These are phyloP conservation scores for Callocephalon fimbriatum DNA, from an alignment of 2,113 vertebrate species.

Conservation along the genomic window DNA sequence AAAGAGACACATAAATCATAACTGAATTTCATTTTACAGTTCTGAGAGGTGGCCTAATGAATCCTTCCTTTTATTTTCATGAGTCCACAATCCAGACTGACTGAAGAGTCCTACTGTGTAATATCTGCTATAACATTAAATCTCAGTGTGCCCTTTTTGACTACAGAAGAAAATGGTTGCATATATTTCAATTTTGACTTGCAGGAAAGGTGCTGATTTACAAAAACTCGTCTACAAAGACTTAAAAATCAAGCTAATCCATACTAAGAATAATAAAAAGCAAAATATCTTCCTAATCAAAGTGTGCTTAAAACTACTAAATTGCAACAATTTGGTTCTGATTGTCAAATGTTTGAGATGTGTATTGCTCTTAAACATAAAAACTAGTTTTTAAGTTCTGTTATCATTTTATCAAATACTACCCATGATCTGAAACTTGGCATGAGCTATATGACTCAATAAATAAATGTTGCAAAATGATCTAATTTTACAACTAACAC, in stretches of 20 bases:
- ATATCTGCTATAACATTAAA: not conserved
- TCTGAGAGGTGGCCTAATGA: not conserved
- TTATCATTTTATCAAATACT: not conserved
- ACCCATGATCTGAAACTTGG: not conserved
- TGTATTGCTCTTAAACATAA: not conserved
- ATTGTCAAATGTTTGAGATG: not conserved
- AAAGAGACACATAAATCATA: not conserved
- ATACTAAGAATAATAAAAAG: not conserved
- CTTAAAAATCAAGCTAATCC: not conserved
- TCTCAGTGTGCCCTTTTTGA: not conserved
- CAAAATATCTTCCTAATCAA: not conserved
- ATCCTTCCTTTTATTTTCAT: not conserved
- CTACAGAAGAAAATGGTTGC: not conserved
- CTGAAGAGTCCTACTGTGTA: not conserved
- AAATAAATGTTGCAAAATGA: not conserved
- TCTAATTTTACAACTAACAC: not conserved
- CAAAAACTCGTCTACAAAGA: not conserved
- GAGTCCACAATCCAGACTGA: not conserved
- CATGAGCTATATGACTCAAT: not conserved
- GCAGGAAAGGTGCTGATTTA: not conserved
- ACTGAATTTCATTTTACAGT: slow-evolving; percentile 1
- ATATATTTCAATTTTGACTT: not conserved
- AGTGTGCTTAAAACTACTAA: not conserved
- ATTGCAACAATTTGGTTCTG: not conserved
- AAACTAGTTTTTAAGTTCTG: not conserved